phyloP scores from a whole-genome alignment of 2,888 invertebrate genomes.

The Apomyelois bistriatella region DNA sequence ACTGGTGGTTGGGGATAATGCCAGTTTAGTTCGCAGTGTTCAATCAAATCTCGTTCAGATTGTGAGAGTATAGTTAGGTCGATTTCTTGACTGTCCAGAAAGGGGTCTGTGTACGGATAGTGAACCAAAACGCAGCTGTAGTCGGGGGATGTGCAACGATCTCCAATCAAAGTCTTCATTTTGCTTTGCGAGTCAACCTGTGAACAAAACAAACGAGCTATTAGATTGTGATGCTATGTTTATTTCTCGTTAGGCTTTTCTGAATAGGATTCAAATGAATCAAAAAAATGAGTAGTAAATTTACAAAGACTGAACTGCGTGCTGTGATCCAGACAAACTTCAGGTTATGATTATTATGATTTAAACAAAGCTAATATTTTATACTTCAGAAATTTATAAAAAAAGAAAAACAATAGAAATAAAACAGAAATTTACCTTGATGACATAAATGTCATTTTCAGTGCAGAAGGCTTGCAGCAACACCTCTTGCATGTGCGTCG shows the following conservation, averaged over 20 bases:
- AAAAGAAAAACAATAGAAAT: not conserved
- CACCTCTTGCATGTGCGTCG: constrained; percentile 89
- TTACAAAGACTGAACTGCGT: too few relatives aligned
- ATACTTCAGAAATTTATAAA: too few relatives aligned
- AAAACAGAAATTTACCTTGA: constrained; percentile 77
- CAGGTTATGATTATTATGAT: too few relatives aligned
- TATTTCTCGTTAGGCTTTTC: too few relatives aligned
- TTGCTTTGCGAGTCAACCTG: constrained; percentile 80
- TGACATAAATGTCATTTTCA: constrained; percentile 87
- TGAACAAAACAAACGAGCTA: constrained; percentile 41
- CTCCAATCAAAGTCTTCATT: constrained; percentile 67
- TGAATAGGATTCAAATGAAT: too few relatives aligned
- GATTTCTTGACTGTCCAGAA: constrained; percentile 62
- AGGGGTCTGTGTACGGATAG: constrained; percentile 70
- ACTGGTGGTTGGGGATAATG: constrained; percentile 82
- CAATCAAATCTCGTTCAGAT: constrained; percentile 81
- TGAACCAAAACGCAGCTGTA: constrained; percentile 80
- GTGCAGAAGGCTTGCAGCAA: constrained; percentile 88
- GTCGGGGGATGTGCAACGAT: constrained; percentile 61
- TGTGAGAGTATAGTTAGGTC: constrained; percentile 77
- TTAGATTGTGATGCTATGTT: constrained; percentile 28
- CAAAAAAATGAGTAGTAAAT: too few relatives aligned
- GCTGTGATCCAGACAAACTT: too few relatives aligned
- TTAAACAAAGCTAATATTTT: too few relatives aligned
- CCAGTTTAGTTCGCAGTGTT: constrained; percentile 84